phyloP scores from a whole-genome alignment of 2,797 vertebrate species.

The Hylomyscus alleni region DNA sequence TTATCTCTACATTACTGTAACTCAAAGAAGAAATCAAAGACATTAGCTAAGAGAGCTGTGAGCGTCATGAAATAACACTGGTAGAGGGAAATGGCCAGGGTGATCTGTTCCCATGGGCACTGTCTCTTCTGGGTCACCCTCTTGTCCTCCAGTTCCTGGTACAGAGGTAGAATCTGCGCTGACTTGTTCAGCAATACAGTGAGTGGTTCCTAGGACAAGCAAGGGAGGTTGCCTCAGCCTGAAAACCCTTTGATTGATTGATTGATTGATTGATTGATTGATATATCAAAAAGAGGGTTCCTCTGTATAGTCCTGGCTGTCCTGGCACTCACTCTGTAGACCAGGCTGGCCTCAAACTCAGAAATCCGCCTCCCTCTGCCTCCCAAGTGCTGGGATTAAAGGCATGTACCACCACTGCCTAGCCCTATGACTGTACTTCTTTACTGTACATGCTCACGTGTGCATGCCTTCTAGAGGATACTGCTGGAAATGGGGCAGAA shows the following conservation, averaged over 20 bases:
- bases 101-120: accelerated
- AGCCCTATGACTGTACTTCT: no score
- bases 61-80: no score
- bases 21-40: not conserved
- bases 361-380: no score
- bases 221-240: no score
- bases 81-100: not conserved
- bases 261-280: no score
- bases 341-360: no score
- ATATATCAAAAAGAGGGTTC: no score
- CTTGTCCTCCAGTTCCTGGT: not conserved
- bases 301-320: no score
- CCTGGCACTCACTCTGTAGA: no score
- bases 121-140: not conserved
- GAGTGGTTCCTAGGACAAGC: accelerated
- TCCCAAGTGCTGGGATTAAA: no score
- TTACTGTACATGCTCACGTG: not conserved
- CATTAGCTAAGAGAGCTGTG: not conserved
- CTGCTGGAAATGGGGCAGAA: not conserved
- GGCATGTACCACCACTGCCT: no score
- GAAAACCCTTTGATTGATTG: no score
- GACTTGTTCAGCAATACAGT: not conserved
- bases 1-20: not conserved
- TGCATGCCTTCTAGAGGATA: not conserved
- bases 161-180: accelerated